phyloP scores from a whole-genome alignment of 2,888 invertebrate genomes.

The Scaptomyza tumidula region DNA sequence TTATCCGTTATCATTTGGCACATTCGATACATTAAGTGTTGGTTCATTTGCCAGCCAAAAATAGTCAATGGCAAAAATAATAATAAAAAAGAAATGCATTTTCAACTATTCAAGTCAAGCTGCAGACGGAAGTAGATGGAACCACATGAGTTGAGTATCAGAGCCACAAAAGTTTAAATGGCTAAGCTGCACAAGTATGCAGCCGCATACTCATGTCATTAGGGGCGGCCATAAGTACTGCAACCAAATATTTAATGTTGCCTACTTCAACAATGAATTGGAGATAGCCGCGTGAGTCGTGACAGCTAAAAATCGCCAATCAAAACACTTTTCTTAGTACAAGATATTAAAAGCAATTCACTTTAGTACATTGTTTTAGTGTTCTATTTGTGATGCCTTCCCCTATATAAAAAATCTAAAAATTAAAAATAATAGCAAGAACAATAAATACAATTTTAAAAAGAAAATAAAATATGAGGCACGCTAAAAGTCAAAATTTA shows the following conservation, averaged over 20 bases:
- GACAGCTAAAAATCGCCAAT: background rate
- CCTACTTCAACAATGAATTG: slow-evolving; percentile 10
- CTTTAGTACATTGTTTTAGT: too few species aligned
- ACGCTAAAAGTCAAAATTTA: too few species aligned
- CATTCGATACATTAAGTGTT: slow-evolving; percentile 27
- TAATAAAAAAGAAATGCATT: slow-evolving; percentile 9
- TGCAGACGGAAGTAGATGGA: slow-evolving; percentile 25
- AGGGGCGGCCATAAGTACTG: slow-evolving; percentile 47
- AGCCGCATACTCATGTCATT: slow-evolving; percentile 69
- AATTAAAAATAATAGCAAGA: too few species aligned
- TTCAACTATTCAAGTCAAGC: slow-evolving; percentile 28
- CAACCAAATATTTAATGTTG: slow-evolving; percentile 35
- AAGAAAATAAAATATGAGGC: too few species aligned
- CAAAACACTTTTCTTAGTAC: too few species aligned
- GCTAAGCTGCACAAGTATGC: slow-evolving; percentile 56
- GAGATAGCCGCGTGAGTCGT: slow-evolving; percentile 35
- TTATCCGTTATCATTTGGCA: slow-evolving; percentile 46
- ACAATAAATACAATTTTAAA: too few species aligned
- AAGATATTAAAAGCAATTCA: too few species aligned
- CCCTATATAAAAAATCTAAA: too few species aligned
- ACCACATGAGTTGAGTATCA: slow-evolving; percentile 21
- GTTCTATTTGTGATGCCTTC: too few species aligned
- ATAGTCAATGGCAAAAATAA: slow-evolving; percentile 21
- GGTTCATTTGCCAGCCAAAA: slow-evolving; percentile 21
- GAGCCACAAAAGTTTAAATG: slow-evolving; percentile 22